Base-by-base conservation (phyloP, 1,140 invertebrate genomes). In the Drosophila oshimai region DNA sequence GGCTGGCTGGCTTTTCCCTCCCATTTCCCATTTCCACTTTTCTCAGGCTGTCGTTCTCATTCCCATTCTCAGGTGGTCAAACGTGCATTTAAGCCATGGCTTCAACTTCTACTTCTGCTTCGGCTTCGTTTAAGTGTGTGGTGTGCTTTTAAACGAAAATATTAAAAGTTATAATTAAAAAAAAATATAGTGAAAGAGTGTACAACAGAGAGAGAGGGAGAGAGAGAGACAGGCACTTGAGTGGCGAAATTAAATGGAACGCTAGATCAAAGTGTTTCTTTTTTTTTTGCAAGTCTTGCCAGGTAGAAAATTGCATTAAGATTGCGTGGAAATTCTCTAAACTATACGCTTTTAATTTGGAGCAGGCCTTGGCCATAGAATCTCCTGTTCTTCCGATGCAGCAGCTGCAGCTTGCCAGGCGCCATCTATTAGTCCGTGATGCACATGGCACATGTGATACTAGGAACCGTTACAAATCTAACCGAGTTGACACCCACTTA, bases 81-180 rank as follows among this genome's bases (percentile, higher is more conserved):
- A 37, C 46, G n/a, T 50, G 51, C 24, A 17, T 17, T 49, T 22
- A 17, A 20, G 12, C 24, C 33, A n/a, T n/a, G n/a, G n/a, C n/a
- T n/a, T n/a, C n/a, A n/a, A n/a, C n/a, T n/a, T n/a, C n/a, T n/a
- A n/a, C n/a, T n/a, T n/a, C n/a, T n/a, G n/a, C n/a, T n/a, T n/a
- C n/a, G n/a, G n/a, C n/a, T n/a, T n/a, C n/a, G n/a, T n/a, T n/a
- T n/a, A n/a, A n/a, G 45, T 46, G 22, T 41, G 15, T 37, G 36
- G 28, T 45, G 24, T 15, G 39, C 34, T 47, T 65, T 17, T 45
- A 72, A 72, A 71, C 39, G 39, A 83, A 67, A 84, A 75, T 79
- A 86, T 75, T 84, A 75, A 79, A 79, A 79, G 80, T 75, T 75
- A 86, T 84, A 84, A 86, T 84, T 84, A 84, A 71, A 77, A 76